Evolutionary conservation across 2,888 invertebrate species (phyloP).

Genomic region (Tortrix viridana): DNA sequence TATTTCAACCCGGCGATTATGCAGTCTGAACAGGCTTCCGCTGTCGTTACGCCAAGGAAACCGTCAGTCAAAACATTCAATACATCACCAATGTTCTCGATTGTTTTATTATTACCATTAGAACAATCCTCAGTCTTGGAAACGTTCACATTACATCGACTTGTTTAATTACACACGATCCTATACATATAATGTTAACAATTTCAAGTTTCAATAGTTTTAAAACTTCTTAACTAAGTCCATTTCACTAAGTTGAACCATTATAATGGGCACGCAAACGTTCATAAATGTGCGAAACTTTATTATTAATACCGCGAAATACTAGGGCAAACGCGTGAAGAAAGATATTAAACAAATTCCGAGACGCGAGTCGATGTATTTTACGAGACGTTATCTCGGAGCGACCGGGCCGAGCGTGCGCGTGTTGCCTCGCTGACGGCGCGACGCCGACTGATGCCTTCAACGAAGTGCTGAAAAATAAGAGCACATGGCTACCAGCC

Average conservation of each 20-base stretch:
- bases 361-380: constrained; percentile 66
- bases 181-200: background rate
- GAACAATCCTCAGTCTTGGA: constrained; percentile 35
- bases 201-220: constrained; percentile 5
- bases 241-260: background rate
- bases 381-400: constrained; percentile 59
- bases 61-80: constrained; percentile 62
- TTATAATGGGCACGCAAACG: constrained; percentile 2
- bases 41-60: constrained; percentile 59
- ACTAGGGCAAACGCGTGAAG: constrained; percentile 26
- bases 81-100: constrained; percentile 44
- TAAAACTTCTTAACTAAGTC: background rate
- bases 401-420: constrained; percentile 40
- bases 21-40: constrained; percentile 56
- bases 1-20: constrained; percentile 67
- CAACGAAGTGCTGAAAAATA: constrained; percentile 63
- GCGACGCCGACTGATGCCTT: constrained; percentile 64
- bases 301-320: constrained; percentile 24
- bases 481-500: constrained; percentile 57
- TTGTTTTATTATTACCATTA: constrained; percentile 34
- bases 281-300: constrained; percentile 21
- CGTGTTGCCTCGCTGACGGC: constrained; percentile 54
- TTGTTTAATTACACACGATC: constrained; percentile 38
- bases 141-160: constrained; percentile 25
- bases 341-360: constrained; percentile 43